Percentiles rank a stretch among this genome's conserved stretches.
phyloP scores from a whole-genome alignment of 1,140 invertebrate species.

The Centruroides sculpturatus region DNA sequence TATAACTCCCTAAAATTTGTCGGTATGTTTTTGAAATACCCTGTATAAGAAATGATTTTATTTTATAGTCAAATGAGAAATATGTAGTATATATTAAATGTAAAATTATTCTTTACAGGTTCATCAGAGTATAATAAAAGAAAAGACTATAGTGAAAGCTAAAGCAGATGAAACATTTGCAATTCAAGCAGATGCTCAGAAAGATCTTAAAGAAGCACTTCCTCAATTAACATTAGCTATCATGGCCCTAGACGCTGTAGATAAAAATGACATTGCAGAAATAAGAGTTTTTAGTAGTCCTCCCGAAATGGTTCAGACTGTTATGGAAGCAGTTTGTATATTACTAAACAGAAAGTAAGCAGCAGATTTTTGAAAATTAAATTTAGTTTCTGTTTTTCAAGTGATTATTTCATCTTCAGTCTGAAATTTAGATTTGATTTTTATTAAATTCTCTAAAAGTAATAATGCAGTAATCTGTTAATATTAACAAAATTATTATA shows the following conservation, averaged over 20 bases:
- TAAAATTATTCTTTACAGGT: no score
- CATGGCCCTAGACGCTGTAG: conserved; percentile 74
- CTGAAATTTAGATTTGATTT: no score
- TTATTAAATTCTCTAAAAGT: no score
- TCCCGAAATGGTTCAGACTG: conserved; percentile 75
- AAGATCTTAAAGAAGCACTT: conserved; percentile 88
- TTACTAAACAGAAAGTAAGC: conserved; percentile 60
- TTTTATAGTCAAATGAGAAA: no score
- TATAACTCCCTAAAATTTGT: no score
- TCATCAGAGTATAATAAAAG: conserved; percentile 43
- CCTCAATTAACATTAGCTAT: conserved; percentile 84
- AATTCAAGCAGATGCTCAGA: conserved; percentile 95
- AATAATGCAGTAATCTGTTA: no score
- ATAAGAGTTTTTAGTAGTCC: conserved; percentile 76
- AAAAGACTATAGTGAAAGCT: conserved; percentile 90
- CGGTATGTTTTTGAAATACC: no score
- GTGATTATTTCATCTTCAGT: no score
- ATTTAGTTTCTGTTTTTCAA: no score
- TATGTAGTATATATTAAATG: no score
- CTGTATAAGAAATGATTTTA: no score
- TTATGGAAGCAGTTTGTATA: conserved; percentile 86
- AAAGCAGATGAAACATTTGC: conserved; percentile 90
- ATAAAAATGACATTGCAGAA: conserved; percentile 82
- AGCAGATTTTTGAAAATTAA: conserved; percentile 3
- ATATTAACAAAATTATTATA: no score